phyloP scores from a whole-genome alignment of 2,888 invertebrate genomes.

The Luffia ferchaultella region DNA sequence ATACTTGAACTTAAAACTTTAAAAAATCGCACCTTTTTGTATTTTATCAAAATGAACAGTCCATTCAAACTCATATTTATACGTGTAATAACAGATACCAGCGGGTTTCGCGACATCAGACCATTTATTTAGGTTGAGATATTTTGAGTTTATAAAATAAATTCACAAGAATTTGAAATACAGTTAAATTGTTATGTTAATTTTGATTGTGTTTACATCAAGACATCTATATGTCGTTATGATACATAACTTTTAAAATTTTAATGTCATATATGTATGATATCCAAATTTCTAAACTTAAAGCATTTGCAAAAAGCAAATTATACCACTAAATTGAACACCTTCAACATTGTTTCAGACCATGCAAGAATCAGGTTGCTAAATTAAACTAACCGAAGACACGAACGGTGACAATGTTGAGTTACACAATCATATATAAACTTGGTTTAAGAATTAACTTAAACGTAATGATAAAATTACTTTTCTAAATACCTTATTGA shows the following conservation, averaged over 20 bases:
- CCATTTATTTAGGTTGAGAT: background rate
- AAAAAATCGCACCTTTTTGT: too few species aligned
- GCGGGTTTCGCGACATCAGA: too few species aligned
- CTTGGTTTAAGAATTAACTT: too few species aligned
- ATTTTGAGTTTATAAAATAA: background rate
- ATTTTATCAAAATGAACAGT: too few species aligned
- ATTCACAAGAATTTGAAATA: background rate
- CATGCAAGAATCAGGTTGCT: constrained; percentile 9
- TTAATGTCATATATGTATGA: background rate
- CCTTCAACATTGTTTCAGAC: constrained; percentile 5
- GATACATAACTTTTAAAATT: background rate
- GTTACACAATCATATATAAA: background rate
- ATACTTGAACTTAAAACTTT: too few species aligned
- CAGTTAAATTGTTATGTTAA: too few species aligned
- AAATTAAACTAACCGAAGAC: constrained; percentile 10
- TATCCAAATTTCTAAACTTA: background rate
- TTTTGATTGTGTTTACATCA: too few species aligned
- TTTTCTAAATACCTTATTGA: too few species aligned
- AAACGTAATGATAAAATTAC: too few species aligned
- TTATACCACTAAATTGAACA: constrained; percentile 1
- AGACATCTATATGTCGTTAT: background rate
- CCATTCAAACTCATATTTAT: too few species aligned
- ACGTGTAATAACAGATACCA: too few species aligned
- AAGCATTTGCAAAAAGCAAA: background rate
- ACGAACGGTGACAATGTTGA: constrained; percentile 6